Percentiles rank a stretch among this genome's conserved stretches.
Evolutionary conservation across 2,113 vertebrate genomes (phyloP).

Genomic region (Accipiter virgatus): DNA sequence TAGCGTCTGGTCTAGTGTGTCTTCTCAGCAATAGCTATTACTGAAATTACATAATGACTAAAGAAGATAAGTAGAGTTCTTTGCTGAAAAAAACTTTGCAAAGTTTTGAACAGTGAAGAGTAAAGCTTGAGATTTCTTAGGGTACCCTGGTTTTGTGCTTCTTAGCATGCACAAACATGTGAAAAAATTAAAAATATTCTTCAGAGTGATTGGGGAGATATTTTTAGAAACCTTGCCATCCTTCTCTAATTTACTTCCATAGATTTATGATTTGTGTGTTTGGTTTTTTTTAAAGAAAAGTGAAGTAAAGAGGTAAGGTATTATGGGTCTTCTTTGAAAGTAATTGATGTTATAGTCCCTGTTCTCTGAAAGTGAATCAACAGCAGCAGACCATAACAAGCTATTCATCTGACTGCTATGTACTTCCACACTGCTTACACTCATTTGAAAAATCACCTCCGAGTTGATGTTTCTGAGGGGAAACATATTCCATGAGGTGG

Average conservation of each 20-base stretch:
- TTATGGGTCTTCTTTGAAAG: not conserved
- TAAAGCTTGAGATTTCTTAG: not conserved
- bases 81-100: not conserved
- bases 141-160: not conserved
- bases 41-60: not conserved
- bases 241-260: not conserved
- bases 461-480: not conserved
- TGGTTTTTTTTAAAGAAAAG: not conserved
- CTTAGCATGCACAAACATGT: not conserved
- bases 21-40: not conserved
- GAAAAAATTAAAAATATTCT: not conserved
- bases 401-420: not conserved
- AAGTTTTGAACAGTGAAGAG: not conserved
- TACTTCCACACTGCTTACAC: not conserved
- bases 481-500: not conserved
- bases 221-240: not conserved
- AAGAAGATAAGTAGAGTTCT: not conserved
- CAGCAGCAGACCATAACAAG: not conserved
- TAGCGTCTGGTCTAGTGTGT: not conserved
- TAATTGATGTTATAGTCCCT: not conserved
- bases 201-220: not conserved
- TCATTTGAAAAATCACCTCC: constrained; percentile 21
- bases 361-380: not conserved
- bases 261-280: not conserved
- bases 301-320: not conserved